phyloP scores from a whole-genome alignment of 1,140 invertebrate species.

The Seison nebaliae region DNA sequence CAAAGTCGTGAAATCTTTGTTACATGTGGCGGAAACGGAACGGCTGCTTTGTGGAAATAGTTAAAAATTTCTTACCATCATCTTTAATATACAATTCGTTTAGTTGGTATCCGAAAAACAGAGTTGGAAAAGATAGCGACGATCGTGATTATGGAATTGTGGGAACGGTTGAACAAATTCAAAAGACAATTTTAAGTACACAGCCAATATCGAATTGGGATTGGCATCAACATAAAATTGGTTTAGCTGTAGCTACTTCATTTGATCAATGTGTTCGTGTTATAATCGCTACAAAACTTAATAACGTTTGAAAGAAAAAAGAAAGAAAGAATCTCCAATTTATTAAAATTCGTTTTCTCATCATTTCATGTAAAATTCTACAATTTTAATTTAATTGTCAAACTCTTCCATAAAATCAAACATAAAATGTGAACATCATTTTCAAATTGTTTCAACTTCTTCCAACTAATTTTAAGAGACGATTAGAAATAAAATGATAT shows the following conservation, averaged over 20 bases:
- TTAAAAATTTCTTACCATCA: constrained; percentile 23
- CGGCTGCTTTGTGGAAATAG: constrained; percentile 73
- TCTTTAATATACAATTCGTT: constrained; percentile 19
- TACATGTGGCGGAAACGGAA: constrained; percentile 59
- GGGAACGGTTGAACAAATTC: constrained; percentile 45
- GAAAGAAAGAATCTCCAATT: too few species aligned
- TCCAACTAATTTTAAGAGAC: too few species aligned
- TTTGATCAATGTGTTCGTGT: constrained; percentile 73
- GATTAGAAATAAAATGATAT: too few species aligned
- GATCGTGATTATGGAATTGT: constrained; percentile 43
- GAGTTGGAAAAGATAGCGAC: constrained; percentile 39
- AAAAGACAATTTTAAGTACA: constrained; percentile 49
- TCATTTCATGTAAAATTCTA: too few species aligned
- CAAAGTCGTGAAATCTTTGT: constrained; percentile 79
- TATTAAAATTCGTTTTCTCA: too few species aligned
- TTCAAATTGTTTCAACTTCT: too few species aligned
- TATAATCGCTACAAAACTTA: constrained; percentile 61
- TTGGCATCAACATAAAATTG: constrained; percentile 65
- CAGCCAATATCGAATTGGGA: constrained; percentile 65
- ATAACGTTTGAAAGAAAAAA: constrained; percentile 29
- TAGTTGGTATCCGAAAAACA: constrained; percentile 52
- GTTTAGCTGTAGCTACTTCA: constrained; percentile 54
- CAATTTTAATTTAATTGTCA: too few species aligned
- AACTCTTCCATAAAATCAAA: too few species aligned
- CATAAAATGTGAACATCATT: too few species aligned